Evolutionary conservation across 1,140 invertebrate genomes (phyloP).

Genomic region (Drosophila suzukii): DNA sequence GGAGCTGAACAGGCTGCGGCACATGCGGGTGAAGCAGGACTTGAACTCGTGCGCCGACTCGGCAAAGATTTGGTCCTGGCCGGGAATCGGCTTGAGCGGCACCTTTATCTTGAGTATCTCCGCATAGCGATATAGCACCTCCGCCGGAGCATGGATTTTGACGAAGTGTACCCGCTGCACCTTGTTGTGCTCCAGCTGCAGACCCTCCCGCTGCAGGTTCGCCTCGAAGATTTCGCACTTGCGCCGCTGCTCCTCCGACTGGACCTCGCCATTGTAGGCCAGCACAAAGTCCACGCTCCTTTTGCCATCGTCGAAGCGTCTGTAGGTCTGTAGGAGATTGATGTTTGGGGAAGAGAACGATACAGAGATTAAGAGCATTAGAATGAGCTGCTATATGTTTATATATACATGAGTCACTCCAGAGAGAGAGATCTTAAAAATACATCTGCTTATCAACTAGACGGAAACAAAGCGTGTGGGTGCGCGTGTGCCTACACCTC

Average conservation of each 20-base stretch:
- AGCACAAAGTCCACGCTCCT: conserved; percentile 88
- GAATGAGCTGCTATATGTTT: background rate
- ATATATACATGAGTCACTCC: conserved; percentile 18
- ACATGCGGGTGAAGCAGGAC: conserved; percentile 52
- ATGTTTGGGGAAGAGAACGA: background rate
- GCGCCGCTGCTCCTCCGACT: conserved; percentile 84
- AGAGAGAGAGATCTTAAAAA: conserved; percentile 21
- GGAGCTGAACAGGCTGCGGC: conserved; percentile 65
- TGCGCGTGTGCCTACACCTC: conserved; percentile 44
- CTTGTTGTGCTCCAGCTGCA: conserved; percentile 87
- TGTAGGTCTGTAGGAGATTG: conserved; percentile 68
- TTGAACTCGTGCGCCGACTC: conserved; percentile 58
- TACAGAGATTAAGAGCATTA: conserved; percentile 4
- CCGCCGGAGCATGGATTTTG: conserved; percentile 92
- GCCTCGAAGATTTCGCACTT: conserved; percentile 87
- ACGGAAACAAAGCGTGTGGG: conserved; percentile 58
- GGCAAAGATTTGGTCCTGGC: conserved; percentile 68
- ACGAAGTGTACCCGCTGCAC: conserved; percentile 87
- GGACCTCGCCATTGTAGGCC: conserved; percentile 86
- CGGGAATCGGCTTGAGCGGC: conserved; percentile 89
- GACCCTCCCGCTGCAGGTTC: conserved; percentile 87
- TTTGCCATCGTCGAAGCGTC: conserved; percentile 83
- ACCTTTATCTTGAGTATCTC: conserved; percentile 95
- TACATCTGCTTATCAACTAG: conserved; percentile 30
- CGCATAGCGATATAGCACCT: conserved; percentile 92